phyloP scores from a whole-genome alignment of 2,888 invertebrate species.

The Nyleta sp. region DNA sequence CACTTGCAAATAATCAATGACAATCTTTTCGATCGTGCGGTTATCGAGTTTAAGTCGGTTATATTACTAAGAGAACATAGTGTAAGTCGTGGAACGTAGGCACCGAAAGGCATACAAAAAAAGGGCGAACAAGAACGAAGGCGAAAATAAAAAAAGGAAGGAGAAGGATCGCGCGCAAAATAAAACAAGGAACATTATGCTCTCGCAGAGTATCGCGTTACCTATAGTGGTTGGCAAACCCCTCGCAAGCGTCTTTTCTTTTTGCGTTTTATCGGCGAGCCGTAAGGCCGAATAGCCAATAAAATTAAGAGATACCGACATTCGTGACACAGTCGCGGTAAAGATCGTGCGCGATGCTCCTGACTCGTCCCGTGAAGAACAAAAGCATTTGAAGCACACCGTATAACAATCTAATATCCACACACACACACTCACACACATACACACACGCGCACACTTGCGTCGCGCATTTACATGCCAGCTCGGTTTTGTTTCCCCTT shows the following conservation, averaged over 20 bases:
- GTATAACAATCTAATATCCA: slow-evolving; percentile 62
- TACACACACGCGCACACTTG: slow-evolving; percentile 8
- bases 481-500: slow-evolving; percentile 6
- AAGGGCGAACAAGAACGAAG: slow-evolving; percentile 22
- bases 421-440: no score
- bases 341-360: slow-evolving; percentile 67
- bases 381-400: slow-evolving; percentile 56
- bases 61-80: slow-evolving; percentile 60
- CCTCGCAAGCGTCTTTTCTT: slow-evolving; percentile 59
- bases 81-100: slow-evolving; percentile 50
- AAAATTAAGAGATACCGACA: slow-evolving; percentile 70
- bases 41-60: slow-evolving; percentile 37
- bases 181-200: slow-evolving; percentile 65
- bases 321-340: slow-evolving; percentile 66
- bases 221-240: slow-evolving; percentile 61
- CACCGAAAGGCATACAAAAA: slow-evolving; percentile 35
- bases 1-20: no score
- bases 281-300: slow-evolving; percentile 67
- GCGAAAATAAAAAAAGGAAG: slow-evolving; percentile 36
- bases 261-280: slow-evolving; percentile 67
- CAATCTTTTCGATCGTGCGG: no score
- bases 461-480: slow-evolving; percentile 19
- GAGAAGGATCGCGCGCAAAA: slow-evolving; percentile 57
- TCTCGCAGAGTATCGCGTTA: slow-evolving; percentile 67
- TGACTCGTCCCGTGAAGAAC: slow-evolving; percentile 65